A percentile compares a stretch with the other conserved stretches of the same genome.
phyloP scores from a whole-genome alignment of 1,140 invertebrate genomes.

The Rhyacophila brunnea region DNA sequence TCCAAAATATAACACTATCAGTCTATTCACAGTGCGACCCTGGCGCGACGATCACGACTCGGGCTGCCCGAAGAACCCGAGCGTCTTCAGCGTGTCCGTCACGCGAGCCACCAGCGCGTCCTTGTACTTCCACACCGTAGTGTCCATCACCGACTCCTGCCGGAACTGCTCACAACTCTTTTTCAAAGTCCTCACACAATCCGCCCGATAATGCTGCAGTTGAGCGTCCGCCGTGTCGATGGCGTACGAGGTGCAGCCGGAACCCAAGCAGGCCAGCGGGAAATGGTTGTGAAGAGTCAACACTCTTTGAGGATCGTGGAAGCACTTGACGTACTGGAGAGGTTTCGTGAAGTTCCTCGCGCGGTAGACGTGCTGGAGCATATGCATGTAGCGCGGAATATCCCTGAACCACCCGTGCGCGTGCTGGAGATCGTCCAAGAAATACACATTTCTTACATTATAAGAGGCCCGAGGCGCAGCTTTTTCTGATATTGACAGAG shows the following conservation, averaged over 20 bases:
- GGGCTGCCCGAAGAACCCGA: slow-evolving; percentile 66
- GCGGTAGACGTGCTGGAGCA: slow-evolving; percentile 90
- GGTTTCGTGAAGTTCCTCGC: slow-evolving; percentile 91
- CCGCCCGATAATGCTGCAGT: slow-evolving; percentile 89
- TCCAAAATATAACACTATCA: no score
- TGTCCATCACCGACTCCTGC: slow-evolving; percentile 79
- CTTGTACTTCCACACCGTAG: slow-evolving; percentile 85
- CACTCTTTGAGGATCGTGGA: slow-evolving; percentile 87
- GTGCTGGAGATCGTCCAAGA: slow-evolving; percentile 85
- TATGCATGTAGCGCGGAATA: slow-evolving; percentile 88
- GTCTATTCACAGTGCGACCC: no score
- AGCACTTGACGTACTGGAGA: slow-evolving; percentile 91
- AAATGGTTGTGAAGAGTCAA: slow-evolving; percentile 92
- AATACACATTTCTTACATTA: slow-evolving; percentile 93
- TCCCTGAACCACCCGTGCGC: slow-evolving; percentile 80
- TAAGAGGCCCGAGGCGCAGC: slow-evolving; percentile 77
- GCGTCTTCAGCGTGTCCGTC: slow-evolving; percentile 65
- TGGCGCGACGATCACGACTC: slow-evolving; percentile 20
- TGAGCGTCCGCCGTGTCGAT: slow-evolving; percentile 82
- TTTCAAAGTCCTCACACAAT: slow-evolving; percentile 87
- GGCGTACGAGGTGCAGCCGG: slow-evolving; percentile 82
- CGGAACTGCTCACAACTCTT: slow-evolving; percentile 83
- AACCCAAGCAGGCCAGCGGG: slow-evolving; percentile 82
- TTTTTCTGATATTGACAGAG: slow-evolving; percentile 70
- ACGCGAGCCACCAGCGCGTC: slow-evolving; percentile 70